Conservation (phyloP, 2,888 invertebrate species). For the Patella depressa region DNA sequence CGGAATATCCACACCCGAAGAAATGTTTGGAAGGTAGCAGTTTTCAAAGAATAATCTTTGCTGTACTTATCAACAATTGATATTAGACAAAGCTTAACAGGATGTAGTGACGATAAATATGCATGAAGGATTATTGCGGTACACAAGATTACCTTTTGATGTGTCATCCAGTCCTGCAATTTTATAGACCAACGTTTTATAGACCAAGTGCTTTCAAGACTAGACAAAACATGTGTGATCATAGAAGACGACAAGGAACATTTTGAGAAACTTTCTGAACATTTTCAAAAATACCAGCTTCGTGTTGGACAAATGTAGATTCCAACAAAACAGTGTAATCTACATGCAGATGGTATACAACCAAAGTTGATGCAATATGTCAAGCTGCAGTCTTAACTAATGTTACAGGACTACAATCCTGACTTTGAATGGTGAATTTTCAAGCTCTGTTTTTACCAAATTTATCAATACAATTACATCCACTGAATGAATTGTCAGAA, state of each 20-base stretch:
- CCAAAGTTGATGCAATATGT: slow-evolving; percentile 33
- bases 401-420: slow-evolving; percentile 24
- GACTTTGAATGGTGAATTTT: slow-evolving; percentile 34
- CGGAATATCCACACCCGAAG: slow-evolving; percentile 46
- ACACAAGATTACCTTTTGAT: slow-evolving; percentile 36
- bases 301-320: slow-evolving; percentile 15
- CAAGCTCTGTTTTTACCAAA: slow-evolving; percentile 28
- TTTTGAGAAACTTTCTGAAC: slow-evolving; percentile 13
- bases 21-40: slow-evolving; percentile 43
- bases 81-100: background rate
- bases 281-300: slow-evolving; percentile 15
- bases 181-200: slow-evolving; percentile 27
- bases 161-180: slow-evolving; percentile 57
- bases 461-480: slow-evolving; percentile 21
- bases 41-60: slow-evolving; percentile 29
- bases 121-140: slow-evolving; percentile 14
- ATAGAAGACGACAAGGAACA: slow-evolving; percentile 26
- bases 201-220: slow-evolving; percentile 54
- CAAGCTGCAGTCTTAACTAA: slow-evolving; percentile 19
- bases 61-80: slow-evolving; percentile 22
- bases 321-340: slow-evolving; percentile 17
- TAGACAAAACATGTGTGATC: slow-evolving; percentile 27
- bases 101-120: background rate
- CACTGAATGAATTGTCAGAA: slow-evolving; percentile 24
- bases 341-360: slow-evolving; percentile 22